Percentiles rank a stretch among this genome's conserved stretches.
phyloP scores from a whole-genome alignment of 1,140 invertebrate genomes.

The Orius insidiosus region DNA sequence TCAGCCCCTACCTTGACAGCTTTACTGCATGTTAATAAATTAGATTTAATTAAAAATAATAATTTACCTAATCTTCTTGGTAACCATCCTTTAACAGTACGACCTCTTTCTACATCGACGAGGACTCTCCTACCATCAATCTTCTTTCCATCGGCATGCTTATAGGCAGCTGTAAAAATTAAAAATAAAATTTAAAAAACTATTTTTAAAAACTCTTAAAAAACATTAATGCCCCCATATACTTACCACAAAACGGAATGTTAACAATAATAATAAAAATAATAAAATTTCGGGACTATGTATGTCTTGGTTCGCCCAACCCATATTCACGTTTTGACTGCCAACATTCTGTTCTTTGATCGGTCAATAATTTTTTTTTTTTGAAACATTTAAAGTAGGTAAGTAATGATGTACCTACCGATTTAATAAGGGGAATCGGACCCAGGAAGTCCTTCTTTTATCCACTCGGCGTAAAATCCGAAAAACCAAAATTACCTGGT shows the following conservation, averaged over 20 bases:
- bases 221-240: not conserved
- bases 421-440: slow-evolving; percentile 12
- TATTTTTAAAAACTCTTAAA: too few relatives aligned
- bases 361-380: too few relatives aligned
- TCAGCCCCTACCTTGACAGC: too few relatives aligned
- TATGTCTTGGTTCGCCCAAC: too few relatives aligned
- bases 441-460: slow-evolving; percentile 9
- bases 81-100: slow-evolving; percentile 97
- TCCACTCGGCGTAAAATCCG: slow-evolving; percentile 9
- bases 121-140: slow-evolving; percentile 96
- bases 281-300: not conserved
- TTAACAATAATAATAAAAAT: slow-evolving; percentile 1
- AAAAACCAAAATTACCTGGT: slow-evolving; percentile 39
- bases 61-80: slow-evolving; percentile 76
- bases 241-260: not conserved
- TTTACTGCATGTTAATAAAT: too few relatives aligned
- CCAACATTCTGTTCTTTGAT: too few relatives aligned
- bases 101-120: slow-evolving; percentile 93
- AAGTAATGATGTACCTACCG: slow-evolving; percentile 19
- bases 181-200: slow-evolving; percentile 1
- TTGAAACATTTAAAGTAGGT: slow-evolving; percentile 6
- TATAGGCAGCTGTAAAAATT: slow-evolving; percentile 81
- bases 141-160: slow-evolving; percentile 98
- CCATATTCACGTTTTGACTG: too few relatives aligned
- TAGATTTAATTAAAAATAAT: not conserved